Evolutionary conservation across 2,797 vertebrate genomes (phyloP), one percentile per base, ranked within the genome.

Genomic region (Eidolon dupreanum): DNA sequence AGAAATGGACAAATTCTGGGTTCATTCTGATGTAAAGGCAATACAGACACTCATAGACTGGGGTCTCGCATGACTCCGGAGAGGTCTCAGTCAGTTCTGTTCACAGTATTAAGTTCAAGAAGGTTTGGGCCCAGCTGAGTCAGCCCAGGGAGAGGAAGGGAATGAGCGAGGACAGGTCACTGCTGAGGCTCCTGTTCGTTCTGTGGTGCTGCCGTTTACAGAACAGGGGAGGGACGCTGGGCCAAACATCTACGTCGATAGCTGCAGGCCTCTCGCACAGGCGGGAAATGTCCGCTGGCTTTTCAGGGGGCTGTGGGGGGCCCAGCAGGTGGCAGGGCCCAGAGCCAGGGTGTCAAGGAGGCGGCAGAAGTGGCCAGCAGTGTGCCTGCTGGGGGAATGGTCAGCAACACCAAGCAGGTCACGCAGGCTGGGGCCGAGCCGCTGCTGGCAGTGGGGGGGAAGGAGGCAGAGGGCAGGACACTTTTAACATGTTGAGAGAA

Each of bases 121-220:
- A 65, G 31, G 7, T 59, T 28, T 63, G 28, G 66, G 46, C 57
- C 61, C 28, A 6, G 28, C 53, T 5, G 10, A 74, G 16, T 38
- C n/a, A 57, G 15, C 61, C 28, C 2, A 9, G 36, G 31, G 55
- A 63, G 17, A 20, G 13, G 6, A 22, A 26, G 68, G 51, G 8
- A 15, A 38, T 5, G 15, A 49, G 57, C 2, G 24, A 53, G 36
- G 71, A 57, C 41, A 16, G 24, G 28, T 31, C 57, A 24, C 26
- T 24, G 5, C 24, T 4, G 28, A 43, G 77, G 43, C 46, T 33
- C 57, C 73, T 24, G 19, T 8, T 26, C 19, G 20, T 7, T 38
- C 24, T 33, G 41, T 15, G 8, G 24, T 4, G 5, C 22, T 13
- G 0, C 24, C 28, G 2, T 3, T 17, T 2, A 16, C n/a, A 12